Base-by-base conservation (phyloP, 2,888 invertebrate genomes). In the Drosophila villosipedis region DNA sequence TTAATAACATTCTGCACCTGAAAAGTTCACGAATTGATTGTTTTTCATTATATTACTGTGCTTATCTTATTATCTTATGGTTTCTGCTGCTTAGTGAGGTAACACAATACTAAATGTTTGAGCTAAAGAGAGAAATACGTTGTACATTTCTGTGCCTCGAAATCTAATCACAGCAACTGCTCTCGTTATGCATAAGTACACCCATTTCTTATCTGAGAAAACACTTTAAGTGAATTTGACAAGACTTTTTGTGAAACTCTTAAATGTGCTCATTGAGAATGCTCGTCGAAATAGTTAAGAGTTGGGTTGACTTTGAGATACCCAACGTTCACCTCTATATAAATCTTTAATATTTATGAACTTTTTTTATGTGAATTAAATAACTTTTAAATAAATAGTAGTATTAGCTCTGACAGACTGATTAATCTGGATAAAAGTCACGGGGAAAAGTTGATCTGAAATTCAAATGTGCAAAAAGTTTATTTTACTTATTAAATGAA, bases 131-230 rank as follows among this genome's bases (percentile, higher is more conserved):
- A 22, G 22, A 30, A 39, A 30, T n/a, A 49, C n/a, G 22, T 43
- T 4, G 9, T 4, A 10, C 19, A 28, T 30, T 28, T 5, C 14
- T 19, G 5, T 16, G 33, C 35, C 49, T 12, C n/a, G 28, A 64
- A 30, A 66, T 73, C 57, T 82, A 73, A 78, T 78, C 73, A 57
- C 43, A 57, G 37, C 37, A 47, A 22, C 54, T 31, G 22, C 37
- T 58, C 22, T 59, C 58, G 39, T n/a, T 43, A 7, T 68, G 41
- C 22, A 47, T 33, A 57, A 22, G 41, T 43, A 37, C 59, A 49
- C n/a, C 39, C 16, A 31, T 12, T 59, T 66, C 78, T 78, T 78
- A 78, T 78, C 82, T 49, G 22, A 19, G 30, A 52, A 58, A 52
- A 14, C 63, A 66, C 59, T 64, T 63, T 6, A 50, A 63, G 39